Conservation (phyloP, 2,797 vertebrate species). For the Harpagifer antarcticus region DNA sequence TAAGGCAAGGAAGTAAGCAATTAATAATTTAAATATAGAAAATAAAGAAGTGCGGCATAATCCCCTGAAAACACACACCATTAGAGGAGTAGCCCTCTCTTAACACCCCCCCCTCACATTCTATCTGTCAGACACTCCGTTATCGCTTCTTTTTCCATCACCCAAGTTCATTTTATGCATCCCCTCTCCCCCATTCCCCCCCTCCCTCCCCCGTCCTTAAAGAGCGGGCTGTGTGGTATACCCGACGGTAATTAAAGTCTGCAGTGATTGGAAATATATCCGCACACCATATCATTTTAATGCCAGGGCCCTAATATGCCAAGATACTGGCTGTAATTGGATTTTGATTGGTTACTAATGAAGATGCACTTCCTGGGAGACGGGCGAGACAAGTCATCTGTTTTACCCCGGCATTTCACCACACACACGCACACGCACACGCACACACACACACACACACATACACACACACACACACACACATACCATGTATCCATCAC, state of each 20-base stretch:
- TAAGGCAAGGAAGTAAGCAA: conserved; percentile 43
- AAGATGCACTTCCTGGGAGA: conserved; percentile 85
- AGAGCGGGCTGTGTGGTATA: conserved; percentile 57
- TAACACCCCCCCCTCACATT: not conserved
- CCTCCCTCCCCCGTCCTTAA: conserved; percentile 36
- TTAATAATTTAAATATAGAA: conserved; percentile 26
- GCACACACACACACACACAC: conserved; percentile 24
- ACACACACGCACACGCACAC: conserved; percentile 8
- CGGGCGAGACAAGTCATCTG: conserved; percentile 82
- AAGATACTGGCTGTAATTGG: conserved; percentile 85
- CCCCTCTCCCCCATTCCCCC: not conserved
- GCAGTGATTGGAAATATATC: conserved; percentile 85
- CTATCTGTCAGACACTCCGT: conserved; percentile 21
- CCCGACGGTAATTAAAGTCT: conserved; percentile 82
- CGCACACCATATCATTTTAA: conserved; percentile 82
- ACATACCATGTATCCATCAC: too few species aligned
- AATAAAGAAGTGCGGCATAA: too few species aligned
- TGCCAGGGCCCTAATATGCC: conserved; percentile 82
- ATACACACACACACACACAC: conserved; percentile 14
- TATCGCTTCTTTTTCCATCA: not conserved
- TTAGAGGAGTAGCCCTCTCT: conserved; percentile 13
- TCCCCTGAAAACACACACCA: conserved; percentile 8
- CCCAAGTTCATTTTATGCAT: conserved; percentile 49
- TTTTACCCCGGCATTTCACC: conserved; percentile 62
- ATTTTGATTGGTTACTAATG: conserved; percentile 89